Conservation (phyloP, 2,888 invertebrate genomes). For the Euzetes globulus region DNA sequence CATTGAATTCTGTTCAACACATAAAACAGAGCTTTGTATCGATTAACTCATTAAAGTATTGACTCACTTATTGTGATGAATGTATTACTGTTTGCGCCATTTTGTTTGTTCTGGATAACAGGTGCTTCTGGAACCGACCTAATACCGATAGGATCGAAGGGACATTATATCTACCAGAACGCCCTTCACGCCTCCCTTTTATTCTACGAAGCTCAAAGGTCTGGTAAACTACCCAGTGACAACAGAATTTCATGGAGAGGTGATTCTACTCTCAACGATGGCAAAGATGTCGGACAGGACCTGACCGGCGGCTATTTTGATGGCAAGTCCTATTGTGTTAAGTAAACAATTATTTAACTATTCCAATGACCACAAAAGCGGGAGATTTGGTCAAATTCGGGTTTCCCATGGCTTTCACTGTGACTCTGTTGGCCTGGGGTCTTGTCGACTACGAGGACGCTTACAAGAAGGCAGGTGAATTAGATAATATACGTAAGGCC, state of each 20-base stretch:
- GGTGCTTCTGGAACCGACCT: too few relatives aligned
- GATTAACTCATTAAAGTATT: too few relatives aligned
- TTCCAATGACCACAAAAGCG: neutral
- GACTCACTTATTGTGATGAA: too few relatives aligned
- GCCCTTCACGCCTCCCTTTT: neutral
- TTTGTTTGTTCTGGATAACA: too few relatives aligned
- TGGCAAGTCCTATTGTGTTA: neutral
- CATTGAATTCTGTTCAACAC: too few relatives aligned
- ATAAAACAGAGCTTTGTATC: too few relatives aligned
- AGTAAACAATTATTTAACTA: neutral
- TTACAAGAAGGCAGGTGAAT: neutral
- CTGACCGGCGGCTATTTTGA: constrained; percentile 2
- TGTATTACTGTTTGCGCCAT: too few relatives aligned
- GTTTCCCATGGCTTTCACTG: neutral
- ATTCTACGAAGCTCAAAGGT: neutral
- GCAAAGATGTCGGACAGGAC: neutral
- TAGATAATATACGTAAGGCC: neutral
- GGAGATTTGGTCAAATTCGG: neutral
- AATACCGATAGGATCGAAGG: neutral
- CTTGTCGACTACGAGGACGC: neutral
- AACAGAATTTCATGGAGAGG: neutral
- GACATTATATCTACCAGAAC: neutral
- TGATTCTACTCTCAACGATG: neutral
- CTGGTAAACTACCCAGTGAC: neutral
- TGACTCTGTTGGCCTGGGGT: neutral